Percentiles rank a stretch among this genome's conserved stretches.
Evolutionary conservation across 2,113 vertebrate species (phyloP).

Genomic region (Delphinus delphis): DNA sequence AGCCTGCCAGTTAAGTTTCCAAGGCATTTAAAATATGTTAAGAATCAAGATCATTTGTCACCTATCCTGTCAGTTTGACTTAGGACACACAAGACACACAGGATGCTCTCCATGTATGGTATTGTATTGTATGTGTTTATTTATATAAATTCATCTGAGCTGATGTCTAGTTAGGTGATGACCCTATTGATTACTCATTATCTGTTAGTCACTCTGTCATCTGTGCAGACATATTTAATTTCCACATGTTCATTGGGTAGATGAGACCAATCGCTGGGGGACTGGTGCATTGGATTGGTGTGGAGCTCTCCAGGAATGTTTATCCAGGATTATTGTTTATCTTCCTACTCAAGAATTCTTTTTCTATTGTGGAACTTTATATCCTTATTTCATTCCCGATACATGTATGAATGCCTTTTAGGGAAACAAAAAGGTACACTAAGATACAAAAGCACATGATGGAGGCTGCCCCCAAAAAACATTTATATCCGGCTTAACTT

Average conservation of each 20-base stretch:
- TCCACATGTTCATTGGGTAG: background rate
- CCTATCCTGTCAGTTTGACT: background rate
- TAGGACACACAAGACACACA: background rate
- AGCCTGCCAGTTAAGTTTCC: conserved; percentile 55
- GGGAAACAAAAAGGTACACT: background rate
- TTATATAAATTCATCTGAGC: background rate
- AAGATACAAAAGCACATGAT: background rate
- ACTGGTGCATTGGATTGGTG: background rate
- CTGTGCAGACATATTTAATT: background rate
- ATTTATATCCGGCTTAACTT: background rate
- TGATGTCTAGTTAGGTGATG: background rate
- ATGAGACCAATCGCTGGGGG: background rate
- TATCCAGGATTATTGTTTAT: background rate
- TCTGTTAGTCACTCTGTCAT: background rate
- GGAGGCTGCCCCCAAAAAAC: background rate
- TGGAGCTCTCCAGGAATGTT: background rate
- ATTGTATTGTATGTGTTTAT: background rate
- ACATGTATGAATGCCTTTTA: background rate
- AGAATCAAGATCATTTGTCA: background rate
- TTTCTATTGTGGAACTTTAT: background rate
- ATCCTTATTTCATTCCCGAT: background rate
- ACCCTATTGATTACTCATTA: background rate
- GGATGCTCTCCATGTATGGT: background rate
- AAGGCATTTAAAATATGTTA: conserved; percentile 49
- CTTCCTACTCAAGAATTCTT: background rate